Base-by-base conservation (phyloP, 1,140 invertebrate species). In the Chironomus striatipennis region DNA sequence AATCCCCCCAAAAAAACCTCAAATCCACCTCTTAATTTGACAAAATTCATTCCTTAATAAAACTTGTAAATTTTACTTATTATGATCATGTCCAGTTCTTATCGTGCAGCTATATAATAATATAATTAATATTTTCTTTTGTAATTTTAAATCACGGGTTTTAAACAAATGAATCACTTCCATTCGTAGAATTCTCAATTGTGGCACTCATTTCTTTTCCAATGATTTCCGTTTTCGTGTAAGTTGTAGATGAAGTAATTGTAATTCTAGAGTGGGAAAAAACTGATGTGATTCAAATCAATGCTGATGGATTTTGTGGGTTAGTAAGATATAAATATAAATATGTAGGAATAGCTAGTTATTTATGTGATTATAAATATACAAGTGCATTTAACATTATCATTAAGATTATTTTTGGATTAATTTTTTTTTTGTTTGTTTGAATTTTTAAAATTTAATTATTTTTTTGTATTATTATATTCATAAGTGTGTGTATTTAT, bases 251-350 rank as follows among this genome's bases (percentile, higher is more conserved):
- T 5, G 24, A 1, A 34, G 24, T 34, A 70, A 70, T 70, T 70
- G 65, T 70, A 70, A 70, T 70, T 70, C 65, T 70, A 70, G 65
- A 70, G 7, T 70, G 65, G 65, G 18, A 70, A 70, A 70, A 70
- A 70, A 70, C 65, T 70, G 20, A 70, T 18, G 17, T 70, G 65
- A 20, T 70, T 70, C 65, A 20, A 20, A 70, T 70, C 65, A 70
- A 70, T 70, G 17, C 17, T 70, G 17, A 21, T 70, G 47, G 47
- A 12, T 57, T 12, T 57, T 10, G 65, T 70, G 17, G 20, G 65
- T 70, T 70, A 20, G 17, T 20, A 67, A 17, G 2, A 8, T 67
- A 2, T n/a, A 4, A n/a, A n/a, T n/a, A n/a, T 5, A 34, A 34
- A 34, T 34, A 34, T 34, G 5, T 34, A 34, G 24, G 24, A 34